Percentiles rank a stretch among this genome's conserved stretches.
These are phyloP conservation scores for Clusia tigrina DNA, from an alignment of 2,888 invertebrate species.

Conservation along the genomic window DNA sequence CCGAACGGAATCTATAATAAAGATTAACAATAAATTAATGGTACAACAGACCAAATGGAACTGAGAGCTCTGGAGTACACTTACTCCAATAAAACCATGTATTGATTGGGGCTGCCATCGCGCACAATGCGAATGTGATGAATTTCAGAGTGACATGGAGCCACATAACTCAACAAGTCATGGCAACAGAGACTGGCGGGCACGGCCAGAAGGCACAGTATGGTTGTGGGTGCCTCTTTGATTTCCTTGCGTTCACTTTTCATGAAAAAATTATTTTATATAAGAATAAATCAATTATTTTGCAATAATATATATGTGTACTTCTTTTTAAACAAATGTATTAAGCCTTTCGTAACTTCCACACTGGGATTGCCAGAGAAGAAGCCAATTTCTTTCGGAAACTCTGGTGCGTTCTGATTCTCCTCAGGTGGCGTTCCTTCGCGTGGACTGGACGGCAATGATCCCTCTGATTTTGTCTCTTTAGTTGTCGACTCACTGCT, in stretches of 20 bases:
- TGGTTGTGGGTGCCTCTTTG: slow-evolving; percentile 78
- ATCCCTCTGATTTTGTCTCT: slow-evolving; percentile 21
- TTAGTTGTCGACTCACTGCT: slow-evolving; percentile 45
- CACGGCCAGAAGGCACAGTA: slow-evolving; percentile 87
- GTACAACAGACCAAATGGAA: neutral
- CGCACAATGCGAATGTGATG: slow-evolving; percentile 91
- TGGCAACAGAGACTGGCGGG: slow-evolving; percentile 91
- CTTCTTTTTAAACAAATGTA: slow-evolving; percentile 98
- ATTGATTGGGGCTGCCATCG: slow-evolving; percentile 93
- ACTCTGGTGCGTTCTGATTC: slow-evolving; percentile 54
- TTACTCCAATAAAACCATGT: slow-evolving; percentile 94
- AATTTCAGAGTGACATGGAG: slow-evolving; percentile 89
- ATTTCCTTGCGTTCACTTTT: slow-evolving; percentile 77
- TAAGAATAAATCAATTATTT: neutral
- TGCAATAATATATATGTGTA: slow-evolving; percentile 58
- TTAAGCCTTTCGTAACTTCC: slow-evolving; percentile 94
- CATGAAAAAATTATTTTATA: neutral
- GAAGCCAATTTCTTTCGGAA: slow-evolving; percentile 74
- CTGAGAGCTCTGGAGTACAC: slow-evolving; percentile 48
- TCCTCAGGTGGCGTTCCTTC: slow-evolving; percentile 65
- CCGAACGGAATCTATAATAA: slow-evolving; percentile 72
- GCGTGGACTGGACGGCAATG: slow-evolving; percentile 69
- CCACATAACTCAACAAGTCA: slow-evolving; percentile 92
- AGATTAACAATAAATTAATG: slow-evolving; percentile 41
- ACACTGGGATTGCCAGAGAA: slow-evolving; percentile 97